Base-by-base conservation (phyloP, 2,888 invertebrate genomes). In the Noctua comes region DNA sequence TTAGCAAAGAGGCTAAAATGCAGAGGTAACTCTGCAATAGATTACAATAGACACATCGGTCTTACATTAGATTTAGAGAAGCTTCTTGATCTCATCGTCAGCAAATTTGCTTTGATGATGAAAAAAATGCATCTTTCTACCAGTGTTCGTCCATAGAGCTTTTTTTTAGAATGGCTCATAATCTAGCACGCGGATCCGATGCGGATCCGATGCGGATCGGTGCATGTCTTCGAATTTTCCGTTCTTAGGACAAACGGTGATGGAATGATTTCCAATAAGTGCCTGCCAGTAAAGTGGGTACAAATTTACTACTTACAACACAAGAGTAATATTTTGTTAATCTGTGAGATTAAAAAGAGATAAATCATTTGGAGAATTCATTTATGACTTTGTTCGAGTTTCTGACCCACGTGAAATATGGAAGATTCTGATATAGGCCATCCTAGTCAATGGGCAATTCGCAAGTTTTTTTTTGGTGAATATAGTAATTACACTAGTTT, bases 1-100 rank as follows among this genome's bases (percentile, higher is more conserved):
- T 36, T 36, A 36, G 36, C 36, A 36, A 36, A 36, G 36, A 36
- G 5, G 36, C 5, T 36, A 36, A 36, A 36, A 36, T 36, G 36
- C 36, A 36, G 31, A 31, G 31, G 31, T 31, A 31, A 31, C 31
- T 31, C 31, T 31, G 31, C 31, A 31, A 31, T 3, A 31, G 2
- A 31, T 31, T 31, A n/a, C n/a, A n/a, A n/a, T n/a, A 31, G 31
- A 31, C 31, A 31, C 31, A 31, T 31, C 31, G 31, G 31, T 31
- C 31, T 78, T 57, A 86, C 71, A 79, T 84, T 84, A 62, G 74
- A 79, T 84, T 87, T 79, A 84, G 87, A 84, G 79, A 75, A 84
- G 27, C 43, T 87, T 84, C 71, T 78, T 86, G 51, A 59, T 83
- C 40, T 68, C 65, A 68, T 70, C 43, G 21, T 36, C 10, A 57